These are phyloP conservation scores for Labrus mixtus DNA, from an alignment of 2,113 vertebrate genomes.

Conservation along the genomic window DNA sequence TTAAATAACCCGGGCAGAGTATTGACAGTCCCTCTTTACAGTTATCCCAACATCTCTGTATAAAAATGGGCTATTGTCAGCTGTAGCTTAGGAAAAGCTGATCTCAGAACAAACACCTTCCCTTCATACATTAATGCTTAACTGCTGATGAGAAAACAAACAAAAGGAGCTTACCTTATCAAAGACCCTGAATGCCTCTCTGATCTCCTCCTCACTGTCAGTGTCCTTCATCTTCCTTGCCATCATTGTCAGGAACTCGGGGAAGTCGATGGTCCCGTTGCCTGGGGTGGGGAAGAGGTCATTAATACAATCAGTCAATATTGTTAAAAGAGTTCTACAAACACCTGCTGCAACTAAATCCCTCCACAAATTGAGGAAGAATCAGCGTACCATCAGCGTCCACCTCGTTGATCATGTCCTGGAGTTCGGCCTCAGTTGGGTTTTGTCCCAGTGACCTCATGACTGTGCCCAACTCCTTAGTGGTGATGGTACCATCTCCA, in stretches of 20 bases:
- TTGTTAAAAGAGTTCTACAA: not conserved
- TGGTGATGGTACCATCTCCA: slow-evolving; percentile 98
- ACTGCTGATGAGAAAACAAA: not conserved
- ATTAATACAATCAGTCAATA: not conserved
- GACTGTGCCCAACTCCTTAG: slow-evolving; percentile 97
- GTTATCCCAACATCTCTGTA: no score
- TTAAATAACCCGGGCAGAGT: no score
- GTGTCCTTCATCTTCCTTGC: slow-evolving; percentile 99
- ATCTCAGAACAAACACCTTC: not conserved
- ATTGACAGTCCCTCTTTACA: no score
- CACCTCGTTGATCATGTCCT: slow-evolving; percentile 99
- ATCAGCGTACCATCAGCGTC: slow-evolving; percentile 91
- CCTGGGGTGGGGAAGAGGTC: slow-evolving; percentile 77
- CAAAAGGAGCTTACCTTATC: slow-evolving; percentile 88
- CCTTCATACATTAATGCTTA: not conserved
- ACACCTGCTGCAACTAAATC: not conserved
- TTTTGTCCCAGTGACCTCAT: slow-evolving; percentile 98
- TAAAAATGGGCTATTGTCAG: not conserved
- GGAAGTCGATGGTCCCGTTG: slow-evolving; percentile 98
- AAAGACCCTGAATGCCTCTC: slow-evolving; percentile 98
- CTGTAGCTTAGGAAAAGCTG: not conserved
- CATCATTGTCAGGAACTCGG: slow-evolving; percentile 99
- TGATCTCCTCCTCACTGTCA: slow-evolving; percentile 97
- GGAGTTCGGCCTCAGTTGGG: slow-evolving; percentile 95
- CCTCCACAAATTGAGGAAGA: not conserved